Base-by-base conservation (phyloP, 2,113 vertebrate species). In the Furnarius figulus region DNA sequence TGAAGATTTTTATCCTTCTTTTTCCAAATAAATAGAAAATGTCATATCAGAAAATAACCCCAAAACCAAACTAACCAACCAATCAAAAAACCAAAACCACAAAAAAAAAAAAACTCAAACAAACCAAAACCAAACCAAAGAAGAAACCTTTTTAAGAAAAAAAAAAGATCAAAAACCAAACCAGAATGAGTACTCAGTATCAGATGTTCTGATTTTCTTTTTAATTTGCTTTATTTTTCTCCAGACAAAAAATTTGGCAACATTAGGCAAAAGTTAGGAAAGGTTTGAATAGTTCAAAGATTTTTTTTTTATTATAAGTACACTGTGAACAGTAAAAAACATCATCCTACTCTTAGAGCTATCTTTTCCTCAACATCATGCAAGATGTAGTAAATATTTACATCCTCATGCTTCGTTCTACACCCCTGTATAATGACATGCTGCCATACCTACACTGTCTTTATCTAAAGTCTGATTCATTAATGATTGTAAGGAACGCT, bases 381-480 rank as follows among this genome's bases (percentile, higher is more conserved):
- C 39, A 75, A 90, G 65, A 84, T 52, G 78, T 91, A 76, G 93
- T 94, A 94, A 96, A 95, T 96, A 95, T 96, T 95, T 95, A 85
- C 50, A 76, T 83, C 75, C 59, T 87, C 59, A 77, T 31, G 56
- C 78, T 95, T 95, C 87, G 88, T 58, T 87, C 85, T 87, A 75
- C 63, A 91, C 72, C 78, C 47, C 67, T 93, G 82, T 91, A 67
- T 96, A 95, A 97, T 93, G 82, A 95, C 94, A 96, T 66, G 91
- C 93, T 97, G 95, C 95, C 96, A 95, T 94, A 89, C 42, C 68
- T 95, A 91, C 85, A 91, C 75, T 89, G 75, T 87, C 91, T 94
- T 93, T 93, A 91, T 87, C 77, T 95, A 73, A 89, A 75, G 55
- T 78, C 91, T 96, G 90, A 95, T 93, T 96, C 93, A 96, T 91